Evolutionary conservation across 1,140 invertebrate genomes (phyloP).

Genomic region (Sycophila sp.): DNA sequence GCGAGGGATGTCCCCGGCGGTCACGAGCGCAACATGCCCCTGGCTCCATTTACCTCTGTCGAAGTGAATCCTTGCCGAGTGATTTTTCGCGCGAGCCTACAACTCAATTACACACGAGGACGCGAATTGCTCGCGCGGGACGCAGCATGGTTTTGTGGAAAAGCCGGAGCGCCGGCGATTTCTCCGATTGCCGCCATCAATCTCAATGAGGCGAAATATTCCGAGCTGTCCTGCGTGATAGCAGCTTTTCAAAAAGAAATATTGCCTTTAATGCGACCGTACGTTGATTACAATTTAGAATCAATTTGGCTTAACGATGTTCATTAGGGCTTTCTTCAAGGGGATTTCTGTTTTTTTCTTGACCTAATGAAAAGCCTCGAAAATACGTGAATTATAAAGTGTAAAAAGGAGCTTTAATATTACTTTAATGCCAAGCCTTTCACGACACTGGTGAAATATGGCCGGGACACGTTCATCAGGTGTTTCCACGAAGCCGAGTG

Average conservation of each 20-base stretch:
- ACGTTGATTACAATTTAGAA: too few relatives aligned
- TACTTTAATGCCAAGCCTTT: conserved; percentile 27
- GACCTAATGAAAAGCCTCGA: background rate
- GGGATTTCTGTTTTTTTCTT: too few relatives aligned
- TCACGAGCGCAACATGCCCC: background rate
- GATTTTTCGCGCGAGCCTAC: conserved; percentile 13
- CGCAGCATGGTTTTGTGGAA: background rate
- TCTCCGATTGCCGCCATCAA: background rate
- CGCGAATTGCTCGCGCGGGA: background rate
- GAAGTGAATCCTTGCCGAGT: conserved; percentile 15
- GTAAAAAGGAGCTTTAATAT: conserved; percentile 22
- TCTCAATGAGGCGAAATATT: background rate
- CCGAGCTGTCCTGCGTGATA: too few relatives aligned
- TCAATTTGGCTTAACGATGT: too few relatives aligned
- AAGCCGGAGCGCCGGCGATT: background rate
- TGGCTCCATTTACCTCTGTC: conserved; percentile 28
- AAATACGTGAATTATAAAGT: conserved; percentile 26
- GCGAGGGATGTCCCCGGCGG: background rate
- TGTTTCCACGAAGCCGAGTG: conserved; percentile 41
- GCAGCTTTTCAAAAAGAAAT: too few relatives aligned
- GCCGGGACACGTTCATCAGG: conserved; percentile 34
- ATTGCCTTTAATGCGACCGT: background rate
- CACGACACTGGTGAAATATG: conserved; percentile 41
- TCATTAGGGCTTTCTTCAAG: too few relatives aligned
- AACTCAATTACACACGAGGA: conserved; percentile 25